Conservation (phyloP, 2,113 vertebrate species). For the Pseudorasbora parva region DNA sequence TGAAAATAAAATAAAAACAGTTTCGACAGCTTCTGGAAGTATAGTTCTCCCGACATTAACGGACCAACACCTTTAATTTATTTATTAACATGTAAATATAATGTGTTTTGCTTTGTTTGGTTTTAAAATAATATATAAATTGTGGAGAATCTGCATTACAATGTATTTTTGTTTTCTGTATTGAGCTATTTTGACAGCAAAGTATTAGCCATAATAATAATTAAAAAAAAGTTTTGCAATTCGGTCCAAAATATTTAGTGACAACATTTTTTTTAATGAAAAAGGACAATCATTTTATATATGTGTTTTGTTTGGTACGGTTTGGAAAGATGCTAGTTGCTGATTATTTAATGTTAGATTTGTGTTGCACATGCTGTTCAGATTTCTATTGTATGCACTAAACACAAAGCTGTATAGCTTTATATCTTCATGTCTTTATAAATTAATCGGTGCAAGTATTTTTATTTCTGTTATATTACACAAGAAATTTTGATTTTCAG, state of each 20-base stretch:
- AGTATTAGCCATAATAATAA: slow-evolving; percentile 28
- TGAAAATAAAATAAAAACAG: neutral
- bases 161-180: slow-evolving; percentile 20
- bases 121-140: neutral
- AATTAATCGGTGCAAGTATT: neutral
- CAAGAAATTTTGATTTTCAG: neutral
- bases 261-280: neutral
- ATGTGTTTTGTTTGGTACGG: neutral
- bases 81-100: slow-evolving; percentile 10
- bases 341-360: neutral
- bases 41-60: neutral
- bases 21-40: neutral
- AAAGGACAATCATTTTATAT: neutral
- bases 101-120: neutral
- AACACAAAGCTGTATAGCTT: neutral
- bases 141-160: neutral
- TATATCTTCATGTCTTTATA: neutral
- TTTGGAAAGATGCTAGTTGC: neutral
- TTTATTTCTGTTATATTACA: neutral
- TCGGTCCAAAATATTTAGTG: neutral
- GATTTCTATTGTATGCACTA: neutral
- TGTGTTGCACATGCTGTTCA: neutral
- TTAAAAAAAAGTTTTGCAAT: neutral
- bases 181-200: slow-evolving; percentile 1
- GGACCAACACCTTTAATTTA: neutral